These are phyloP conservation scores for Istiophorus platypterus DNA, from an alignment of 2,113 vertebrate genomes.

Conservation along the genomic window DNA sequence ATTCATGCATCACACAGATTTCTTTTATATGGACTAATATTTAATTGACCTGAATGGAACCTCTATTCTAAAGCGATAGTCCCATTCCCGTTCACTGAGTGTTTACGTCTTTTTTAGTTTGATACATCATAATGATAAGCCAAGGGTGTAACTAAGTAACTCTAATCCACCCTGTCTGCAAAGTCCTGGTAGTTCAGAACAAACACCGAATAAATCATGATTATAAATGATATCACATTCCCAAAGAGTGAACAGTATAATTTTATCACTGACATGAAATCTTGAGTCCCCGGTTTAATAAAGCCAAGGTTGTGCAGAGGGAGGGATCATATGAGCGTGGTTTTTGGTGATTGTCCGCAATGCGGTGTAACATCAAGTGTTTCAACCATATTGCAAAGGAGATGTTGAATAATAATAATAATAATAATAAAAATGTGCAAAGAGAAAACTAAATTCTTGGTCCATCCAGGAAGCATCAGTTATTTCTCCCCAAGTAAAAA, in stretches of 20 bases:
- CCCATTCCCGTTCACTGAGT: conserved; percentile 8
- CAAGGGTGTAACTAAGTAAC: neutral
- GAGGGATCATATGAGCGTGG: neutral
- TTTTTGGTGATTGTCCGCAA: neutral
- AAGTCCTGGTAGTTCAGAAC: neutral
- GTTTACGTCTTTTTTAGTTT: conserved; percentile 1
- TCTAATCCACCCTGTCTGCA: neutral
- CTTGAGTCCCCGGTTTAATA: neutral
- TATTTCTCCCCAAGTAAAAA: no score
- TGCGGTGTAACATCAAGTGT: neutral
- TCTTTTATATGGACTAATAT: neutral
- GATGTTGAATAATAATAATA: conserved; percentile 38
- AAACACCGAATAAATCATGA: neutral
- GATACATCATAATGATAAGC: neutral
- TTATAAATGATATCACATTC: neutral
- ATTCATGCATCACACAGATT: conserved; percentile 5
- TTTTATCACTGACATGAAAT: neutral
- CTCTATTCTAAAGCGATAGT: neutral
- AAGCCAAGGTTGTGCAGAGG: neutral
- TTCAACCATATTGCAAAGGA: conserved; percentile 2
- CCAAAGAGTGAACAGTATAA: neutral
- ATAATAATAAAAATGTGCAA: conserved; percentile 25
- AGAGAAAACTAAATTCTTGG: neutral
- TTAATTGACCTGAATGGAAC: neutral
- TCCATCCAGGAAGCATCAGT: neutral